Evolutionary conservation across 2,797 vertebrate species (phyloP).

Genomic region (Microchirus variegatus): DNA sequence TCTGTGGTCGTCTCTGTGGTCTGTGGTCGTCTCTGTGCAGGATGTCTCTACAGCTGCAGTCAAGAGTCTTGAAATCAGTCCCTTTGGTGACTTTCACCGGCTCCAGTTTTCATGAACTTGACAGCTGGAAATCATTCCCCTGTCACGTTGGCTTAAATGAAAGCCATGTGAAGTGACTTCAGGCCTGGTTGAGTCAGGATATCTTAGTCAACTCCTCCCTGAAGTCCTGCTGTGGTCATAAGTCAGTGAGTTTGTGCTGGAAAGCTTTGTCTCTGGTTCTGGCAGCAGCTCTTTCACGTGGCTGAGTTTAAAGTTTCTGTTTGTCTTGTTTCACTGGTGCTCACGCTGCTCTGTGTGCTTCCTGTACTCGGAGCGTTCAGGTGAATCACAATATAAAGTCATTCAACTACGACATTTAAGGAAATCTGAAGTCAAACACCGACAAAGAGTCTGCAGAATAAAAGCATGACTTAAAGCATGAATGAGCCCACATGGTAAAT

Average conservation of each 20-base stretch:
- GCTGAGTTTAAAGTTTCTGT: constrained; percentile 40
- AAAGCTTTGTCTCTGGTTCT: constrained; percentile 49
- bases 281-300: constrained; percentile 39
- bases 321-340: constrained; percentile 19
- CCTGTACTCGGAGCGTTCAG: constrained; percentile 28
- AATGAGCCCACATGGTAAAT: constrained; percentile 26
- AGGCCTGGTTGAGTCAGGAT: constrained; percentile 43
- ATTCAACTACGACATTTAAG: background rate
- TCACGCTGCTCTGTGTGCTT: constrained; percentile 12
- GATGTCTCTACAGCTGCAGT: constrained; percentile 64
- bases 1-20: no score
- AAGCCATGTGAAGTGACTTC: constrained; percentile 31
- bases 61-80: constrained; percentile 22
- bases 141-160: constrained; percentile 54
- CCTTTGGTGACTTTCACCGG: constrained; percentile 46
- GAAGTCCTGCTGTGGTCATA: constrained; percentile 46
- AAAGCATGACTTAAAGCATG: constrained; percentile 16
- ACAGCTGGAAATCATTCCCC: constrained; percentile 61
- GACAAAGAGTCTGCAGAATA: constrained; percentile 9
- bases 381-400: background rate
- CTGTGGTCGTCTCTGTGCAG: constrained; percentile 45
- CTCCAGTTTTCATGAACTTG: constrained; percentile 28
- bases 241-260: constrained; percentile 52
- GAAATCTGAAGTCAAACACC: constrained; percentile 1
- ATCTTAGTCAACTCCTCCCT: constrained; percentile 51